Percentiles rank a stretch among this genome's conserved stretches.
These are phyloP conservation scores for Carapus acus DNA, from an alignment of 2,797 vertebrate genomes.

Conservation along the genomic window DNA sequence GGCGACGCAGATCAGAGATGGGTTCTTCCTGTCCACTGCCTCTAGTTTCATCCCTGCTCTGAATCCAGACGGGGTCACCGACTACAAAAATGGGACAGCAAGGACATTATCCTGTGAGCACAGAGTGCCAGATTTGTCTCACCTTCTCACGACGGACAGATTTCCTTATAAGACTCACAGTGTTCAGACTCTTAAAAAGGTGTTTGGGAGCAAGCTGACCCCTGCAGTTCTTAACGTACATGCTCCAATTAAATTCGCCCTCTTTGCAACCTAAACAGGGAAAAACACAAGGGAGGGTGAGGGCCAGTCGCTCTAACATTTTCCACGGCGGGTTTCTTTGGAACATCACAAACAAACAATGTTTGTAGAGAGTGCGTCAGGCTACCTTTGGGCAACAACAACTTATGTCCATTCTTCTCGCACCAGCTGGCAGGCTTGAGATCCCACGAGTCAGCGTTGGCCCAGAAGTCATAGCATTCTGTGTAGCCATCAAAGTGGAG, in stretches of 20 bases:
- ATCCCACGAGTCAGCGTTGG: constrained; percentile 79
- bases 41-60: constrained; percentile 80
- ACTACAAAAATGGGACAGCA: constrained; percentile 52
- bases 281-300: constrained; percentile 13
- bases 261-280: constrained; percentile 73
- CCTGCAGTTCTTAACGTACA: constrained; percentile 79
- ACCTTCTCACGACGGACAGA: too few relatives aligned
- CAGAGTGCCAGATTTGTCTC: too few relatives aligned
- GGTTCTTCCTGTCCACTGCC: constrained; percentile 77
- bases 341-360: neutral
- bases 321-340: neutral
- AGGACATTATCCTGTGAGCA: too few relatives aligned
- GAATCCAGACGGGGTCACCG: constrained; percentile 78
- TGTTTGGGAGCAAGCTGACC: constrained; percentile 78
- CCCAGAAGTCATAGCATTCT: constrained; percentile 82
- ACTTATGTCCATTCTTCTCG: constrained; percentile 77
- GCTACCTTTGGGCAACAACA: constrained; percentile 77
- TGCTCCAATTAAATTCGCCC: constrained; percentile 78
- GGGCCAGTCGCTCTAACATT: neutral
- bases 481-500: constrained; percentile 81
- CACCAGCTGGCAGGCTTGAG: constrained; percentile 80
- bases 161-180: constrained; percentile 54
- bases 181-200: constrained; percentile 80
- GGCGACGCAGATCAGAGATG: constrained; percentile 73
- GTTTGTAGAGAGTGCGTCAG: neutral